Evolutionary conservation across 2,888 invertebrate species (phyloP).

Genomic region (Andrena bucephala): DNA sequence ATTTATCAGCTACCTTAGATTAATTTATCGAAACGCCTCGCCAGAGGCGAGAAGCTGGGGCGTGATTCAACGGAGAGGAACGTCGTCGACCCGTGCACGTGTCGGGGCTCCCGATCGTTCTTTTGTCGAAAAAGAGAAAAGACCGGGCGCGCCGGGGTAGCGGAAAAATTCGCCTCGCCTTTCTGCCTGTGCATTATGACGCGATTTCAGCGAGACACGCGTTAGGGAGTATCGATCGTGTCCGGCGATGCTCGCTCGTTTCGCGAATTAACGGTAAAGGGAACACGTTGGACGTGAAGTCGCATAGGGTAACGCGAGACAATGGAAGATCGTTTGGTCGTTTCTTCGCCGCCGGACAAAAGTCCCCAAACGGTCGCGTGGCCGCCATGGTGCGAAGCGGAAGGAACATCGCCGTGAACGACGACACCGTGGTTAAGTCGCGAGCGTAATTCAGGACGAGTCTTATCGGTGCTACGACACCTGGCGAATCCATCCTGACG

Average conservation of each 20-base stretch:
- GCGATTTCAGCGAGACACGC: background rate
- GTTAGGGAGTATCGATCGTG: background rate
- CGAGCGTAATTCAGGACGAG: constrained; percentile 19
- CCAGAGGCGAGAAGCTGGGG: background rate
- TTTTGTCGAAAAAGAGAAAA: background rate
- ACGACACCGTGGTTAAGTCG: constrained; percentile 1
- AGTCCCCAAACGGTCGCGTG: background rate
- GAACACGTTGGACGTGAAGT: constrained; percentile 4
- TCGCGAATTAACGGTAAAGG: background rate
- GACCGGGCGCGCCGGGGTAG: background rate
- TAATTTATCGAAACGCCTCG: constrained; percentile 9
- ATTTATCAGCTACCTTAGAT: background rate
- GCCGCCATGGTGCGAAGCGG: background rate
- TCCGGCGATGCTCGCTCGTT: background rate
- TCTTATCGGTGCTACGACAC: constrained; percentile 10
- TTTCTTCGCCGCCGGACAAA: background rate
- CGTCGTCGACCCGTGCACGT: background rate
- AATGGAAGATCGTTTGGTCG: background rate
- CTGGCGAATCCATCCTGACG: constrained; percentile 2
- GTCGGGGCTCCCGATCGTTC: background rate
- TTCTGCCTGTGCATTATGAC: background rate
- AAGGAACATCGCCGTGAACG: constrained; percentile 16
- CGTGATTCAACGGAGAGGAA: constrained; percentile 2
- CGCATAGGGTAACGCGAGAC: background rate
- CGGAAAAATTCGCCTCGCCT: background rate